Conservation (phyloP, 2,113 vertebrate genomes). For the Drymodes brunneopygia region DNA sequence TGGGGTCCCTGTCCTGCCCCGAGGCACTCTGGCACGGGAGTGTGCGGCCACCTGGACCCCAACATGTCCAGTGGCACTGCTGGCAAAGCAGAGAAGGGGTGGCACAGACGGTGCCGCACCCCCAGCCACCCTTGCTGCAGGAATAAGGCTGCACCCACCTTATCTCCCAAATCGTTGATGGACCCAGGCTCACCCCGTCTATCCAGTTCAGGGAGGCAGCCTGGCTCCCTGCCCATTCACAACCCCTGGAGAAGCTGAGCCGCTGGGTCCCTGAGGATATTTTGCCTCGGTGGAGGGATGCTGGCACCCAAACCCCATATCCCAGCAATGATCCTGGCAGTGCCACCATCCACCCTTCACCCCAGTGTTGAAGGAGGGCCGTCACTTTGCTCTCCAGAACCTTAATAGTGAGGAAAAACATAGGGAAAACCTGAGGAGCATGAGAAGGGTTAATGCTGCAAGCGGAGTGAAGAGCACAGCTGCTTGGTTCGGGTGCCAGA, state of each 20-base stretch:
- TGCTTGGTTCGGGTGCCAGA: not conserved
- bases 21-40: rapidly evolving
- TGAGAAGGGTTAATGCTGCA: not conserved
- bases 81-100: not conserved
- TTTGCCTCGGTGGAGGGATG: not conserved
- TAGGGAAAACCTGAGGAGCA: rapidly evolving
- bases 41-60: rapidly evolving
- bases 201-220: rapidly evolving
- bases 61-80: rapidly evolving
- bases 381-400: not conserved
- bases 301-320: not conserved
- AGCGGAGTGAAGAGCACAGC: not conserved
- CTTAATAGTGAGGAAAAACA: not conserved
- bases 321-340: not conserved
- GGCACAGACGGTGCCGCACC: rapidly evolving
- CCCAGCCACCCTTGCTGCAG: rapidly evolving
- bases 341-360: rapidly evolving
- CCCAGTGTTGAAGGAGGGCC: rapidly evolving
- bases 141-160: rapidly evolving
- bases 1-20: not conserved
- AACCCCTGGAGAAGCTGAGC: not conserved
- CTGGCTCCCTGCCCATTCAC: not conserved
- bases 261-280: not conserved
- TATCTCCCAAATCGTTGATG: not conserved
- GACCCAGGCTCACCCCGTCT: not conserved